Evolutionary conservation across 2,797 vertebrate genomes (phyloP), one percentile per base, ranked within the genome.

Genomic region (Pachyuromys duprasi): DNA sequence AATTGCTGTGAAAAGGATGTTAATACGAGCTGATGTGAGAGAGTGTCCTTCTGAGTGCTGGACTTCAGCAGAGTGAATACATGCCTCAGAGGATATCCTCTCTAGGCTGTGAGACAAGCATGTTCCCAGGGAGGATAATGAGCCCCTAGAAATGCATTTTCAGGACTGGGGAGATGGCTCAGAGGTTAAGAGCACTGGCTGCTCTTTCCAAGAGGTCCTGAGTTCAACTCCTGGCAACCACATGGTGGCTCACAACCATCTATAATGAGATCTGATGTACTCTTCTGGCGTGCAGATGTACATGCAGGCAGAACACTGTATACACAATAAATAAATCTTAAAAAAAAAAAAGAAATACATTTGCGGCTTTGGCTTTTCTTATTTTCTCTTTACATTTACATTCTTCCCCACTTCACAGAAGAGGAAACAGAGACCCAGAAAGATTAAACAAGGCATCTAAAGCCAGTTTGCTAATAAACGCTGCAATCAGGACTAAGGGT

Each of bases 371-470:
- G 78, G n/a, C 12, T 33, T 75, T 83, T 74, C 69, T 5, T 45
- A 22, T 80, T 96, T 75, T 63, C 36, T 84, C n/a, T 65, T 96
- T 81, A 93, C 49, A 83, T 33, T 24, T 26, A 4, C 65, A 9
- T 39, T 83, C 39, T 31, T 33, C 5, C 55, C 49, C 18, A 24
- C 86, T 94, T 94, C 70, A 76, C 8, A 91, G 57, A 89, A n/a
- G 55, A 92, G 72, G 55, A 91, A 88, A 91, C 22, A 75, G 31
- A 79, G 55, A 74, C 53, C 49, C n/a, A 62, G 55, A 74, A 39
- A 87, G 18, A 79, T 74, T 74, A 78, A 92, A 36, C 63, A 92
- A 70, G 31, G 53, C 49, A 22, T 67, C 63, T 15, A 80, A 87
- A 87, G 55, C 42, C 20, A 42, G 39, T 76, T 63, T 86, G 49